These are phyloP conservation scores for Drosophila neocordata DNA, from an alignment of 1,140 invertebrate species.

Conservation along the genomic window DNA sequence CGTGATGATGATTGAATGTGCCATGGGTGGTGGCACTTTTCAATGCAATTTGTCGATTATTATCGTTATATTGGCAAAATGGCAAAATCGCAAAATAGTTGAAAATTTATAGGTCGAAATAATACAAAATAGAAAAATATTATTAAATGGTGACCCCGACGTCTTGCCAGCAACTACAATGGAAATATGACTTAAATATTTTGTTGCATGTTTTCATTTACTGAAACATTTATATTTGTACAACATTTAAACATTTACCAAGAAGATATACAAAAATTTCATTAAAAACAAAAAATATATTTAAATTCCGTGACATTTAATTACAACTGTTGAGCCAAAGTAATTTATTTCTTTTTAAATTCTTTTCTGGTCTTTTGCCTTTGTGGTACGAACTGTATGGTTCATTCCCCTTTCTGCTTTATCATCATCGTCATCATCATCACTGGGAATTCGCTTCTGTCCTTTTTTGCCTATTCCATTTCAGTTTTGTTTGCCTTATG, in stretches of 20 bases:
- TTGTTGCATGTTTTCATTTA: too few species aligned
- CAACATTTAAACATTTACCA: too few species aligned
- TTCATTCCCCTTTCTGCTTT: conserved; percentile 51
- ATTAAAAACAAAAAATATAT: too few species aligned
- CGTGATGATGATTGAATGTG: conserved; percentile 8
- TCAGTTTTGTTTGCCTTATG: conserved; percentile 55
- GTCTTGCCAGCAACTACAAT: too few species aligned
- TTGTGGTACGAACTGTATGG: not conserved
- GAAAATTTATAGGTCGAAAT: conserved; percentile 1
- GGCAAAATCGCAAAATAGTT: not conserved
- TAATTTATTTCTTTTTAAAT: conserved; percentile 1
- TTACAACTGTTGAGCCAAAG: too few species aligned
- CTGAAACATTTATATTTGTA: too few species aligned
- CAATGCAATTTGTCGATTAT: not conserved
- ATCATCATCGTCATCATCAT: not conserved
- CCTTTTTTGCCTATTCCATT: not conserved
- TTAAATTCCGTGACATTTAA: too few species aligned
- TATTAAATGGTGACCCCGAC: too few species aligned
- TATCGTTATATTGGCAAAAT: not conserved
- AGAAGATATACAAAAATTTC: too few species aligned
- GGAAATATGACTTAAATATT: too few species aligned
- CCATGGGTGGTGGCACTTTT: conserved; percentile 13
- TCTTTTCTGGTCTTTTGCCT: conserved; percentile 2
- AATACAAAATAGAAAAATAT: too few species aligned
- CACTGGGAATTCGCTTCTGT: not conserved